Conservation (phyloP, 2,113 vertebrate species). For the Cephalopterus ornatus region DNA sequence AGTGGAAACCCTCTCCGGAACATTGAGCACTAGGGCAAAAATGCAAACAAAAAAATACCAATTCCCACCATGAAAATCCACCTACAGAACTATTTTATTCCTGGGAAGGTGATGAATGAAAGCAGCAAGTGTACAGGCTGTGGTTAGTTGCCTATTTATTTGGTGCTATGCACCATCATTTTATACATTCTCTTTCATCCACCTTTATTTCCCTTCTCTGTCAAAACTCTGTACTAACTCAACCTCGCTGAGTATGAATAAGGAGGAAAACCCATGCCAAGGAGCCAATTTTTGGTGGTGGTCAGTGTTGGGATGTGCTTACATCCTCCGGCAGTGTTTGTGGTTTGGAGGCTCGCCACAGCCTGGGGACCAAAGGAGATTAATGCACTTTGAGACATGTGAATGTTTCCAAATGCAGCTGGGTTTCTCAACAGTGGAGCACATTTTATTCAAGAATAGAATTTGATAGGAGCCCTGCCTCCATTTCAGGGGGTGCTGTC, state of each 20-base stretch:
- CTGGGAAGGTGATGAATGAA: not conserved
- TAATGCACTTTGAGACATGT: fast-evolving
- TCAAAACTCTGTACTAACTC: not conserved
- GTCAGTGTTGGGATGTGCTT: fast-evolving
- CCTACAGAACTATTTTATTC: not conserved
- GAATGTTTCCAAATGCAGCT: not conserved
- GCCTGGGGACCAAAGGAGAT: not conserved
- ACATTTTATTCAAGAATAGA: not conserved
- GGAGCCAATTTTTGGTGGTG: not conserved
- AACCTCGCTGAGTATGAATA: not conserved
- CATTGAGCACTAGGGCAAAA: not conserved
- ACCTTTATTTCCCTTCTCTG: not conserved
- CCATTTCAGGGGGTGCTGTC: not conserved
- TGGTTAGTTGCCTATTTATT: not conserved
- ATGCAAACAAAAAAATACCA: not conserved
- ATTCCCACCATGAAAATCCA: not conserved
- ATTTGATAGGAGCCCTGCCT: not conserved
- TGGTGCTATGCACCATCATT: not conserved
- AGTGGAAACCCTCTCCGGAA: not conserved
- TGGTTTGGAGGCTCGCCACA: not conserved
- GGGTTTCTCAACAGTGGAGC: not conserved
- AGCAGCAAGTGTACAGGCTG: not conserved
- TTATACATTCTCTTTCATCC: not conserved
- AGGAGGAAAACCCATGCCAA: not conserved
- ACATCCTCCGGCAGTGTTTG: not conserved